Base-by-base conservation (phyloP, 2,797 vertebrate genomes). In the Enteromius trimaculatus region DNA sequence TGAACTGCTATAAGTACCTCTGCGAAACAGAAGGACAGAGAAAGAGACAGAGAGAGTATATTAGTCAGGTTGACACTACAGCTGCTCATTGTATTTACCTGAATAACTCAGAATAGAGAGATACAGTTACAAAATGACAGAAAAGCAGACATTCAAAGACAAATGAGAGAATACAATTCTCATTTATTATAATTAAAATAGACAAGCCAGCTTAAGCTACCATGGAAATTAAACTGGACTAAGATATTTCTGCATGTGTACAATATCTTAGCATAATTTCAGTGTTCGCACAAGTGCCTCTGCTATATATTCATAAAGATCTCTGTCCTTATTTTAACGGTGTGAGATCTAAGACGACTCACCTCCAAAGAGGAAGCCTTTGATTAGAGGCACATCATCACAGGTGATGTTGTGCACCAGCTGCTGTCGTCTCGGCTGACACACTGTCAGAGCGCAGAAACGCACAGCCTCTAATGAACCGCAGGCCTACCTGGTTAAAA, bases 271-370 rank as follows among this genome's bases (percentile, higher is more conserved):
- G 16, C 4, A 47, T 68, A 29, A 58, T 76, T 76, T 29, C 62
- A 53, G 77, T 53, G n/a, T 74, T 49, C 75, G 76, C 71, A 42
- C 23, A 34, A 77, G 74, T 8, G 5, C 14, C 77, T 66, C 23
- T 65, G 55, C 42, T 62, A 66, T 78, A 47, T 51, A 82, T 82
- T 83, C 81, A 77, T 64, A 79, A 78, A 83, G 65, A 76, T 74
- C 79, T 78, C 47, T 21, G 60, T 81, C 23, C 84, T 78, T 78
- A 80, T 87, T 85, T 83, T 80, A 79, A 78, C 70, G 77, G 64
- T 80, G 77, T 72, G 74, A 83, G 84, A 87, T 85, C 81, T 84
- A 80, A 87, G 69, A 80, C 47, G 69, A 42, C 68, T 83, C 65
- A 47, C 71, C 77, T 75, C 78, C 64, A 80, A 80, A 83, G 53